Base-by-base conservation (phyloP, 2,888 invertebrate species). In the Listrodromus nycthemerus region DNA sequence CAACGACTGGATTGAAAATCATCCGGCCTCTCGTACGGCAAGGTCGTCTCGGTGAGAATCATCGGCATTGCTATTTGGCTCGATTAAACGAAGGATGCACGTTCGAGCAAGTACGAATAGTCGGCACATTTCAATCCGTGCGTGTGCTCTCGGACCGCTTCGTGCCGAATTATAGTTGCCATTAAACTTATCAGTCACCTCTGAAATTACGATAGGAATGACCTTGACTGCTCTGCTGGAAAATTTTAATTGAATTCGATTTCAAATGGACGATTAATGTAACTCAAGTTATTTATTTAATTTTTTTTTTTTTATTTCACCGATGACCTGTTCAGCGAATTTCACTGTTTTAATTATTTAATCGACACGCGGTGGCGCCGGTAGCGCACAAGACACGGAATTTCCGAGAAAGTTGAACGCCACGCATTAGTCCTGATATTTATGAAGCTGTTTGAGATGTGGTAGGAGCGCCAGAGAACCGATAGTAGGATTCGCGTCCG, bases 361-460 rank as follows among this genome's bases (percentile, higher is more conserved):
- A 13, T 55, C 21, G 13, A 55, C 24, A 24, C 24, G 55, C 21
- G 19, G 7, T 19, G 41, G 50, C 13, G 24, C 21, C 21, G 4
- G 55, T 21, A 30, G 27, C 41, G 33, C 37, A 13, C 33, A 33
- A 77, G 37, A 58, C 55, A 19, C n/a, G 21, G 61, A 41, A 78
- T 41, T 82, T 82, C 82, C 69, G 78, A 82, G 82, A 82, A 82
- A 78, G 82, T 77, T 30, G 52, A 74, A 74, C 73, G 63, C 50
- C 41, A 45, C 63, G 50, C 48, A 66, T 30, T 52, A 50, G 55
- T 73, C 55, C 21, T 21, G 69, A 82, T 82, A 78, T 78, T 82
- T 69, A 82, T 74, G 78, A 69, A 77, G 71, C n/a, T 82, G 69
- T 52, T 69, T 30, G 37, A 55, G 70, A 70, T 70, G 61, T 37